A percentile compares a stretch with the other conserved stretches of the same genome.
Conservation (phyloP, 2,888 invertebrate species). For the Lepidochitona cinerea region DNA sequence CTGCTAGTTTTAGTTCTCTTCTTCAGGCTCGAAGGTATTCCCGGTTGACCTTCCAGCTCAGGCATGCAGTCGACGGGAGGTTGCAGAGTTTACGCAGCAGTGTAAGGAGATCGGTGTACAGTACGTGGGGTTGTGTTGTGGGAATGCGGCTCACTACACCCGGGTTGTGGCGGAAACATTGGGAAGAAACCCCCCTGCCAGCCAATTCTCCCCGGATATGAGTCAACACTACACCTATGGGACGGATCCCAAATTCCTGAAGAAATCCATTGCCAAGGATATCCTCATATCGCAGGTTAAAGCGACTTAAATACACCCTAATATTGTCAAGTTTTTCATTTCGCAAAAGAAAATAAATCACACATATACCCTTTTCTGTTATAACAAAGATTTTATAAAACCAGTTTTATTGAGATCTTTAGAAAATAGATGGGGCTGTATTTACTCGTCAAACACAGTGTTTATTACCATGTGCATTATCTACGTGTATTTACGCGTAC, state of each 20-base stretch:
- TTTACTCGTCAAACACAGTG: too few relatives aligned
- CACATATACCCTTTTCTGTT: too few relatives aligned
- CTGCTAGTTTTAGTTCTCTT: too few relatives aligned
- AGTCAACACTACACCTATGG: conserved; percentile 43
- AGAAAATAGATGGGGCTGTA: too few relatives aligned
- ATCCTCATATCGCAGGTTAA: neutral
- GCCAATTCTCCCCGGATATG: conserved; percentile 47
- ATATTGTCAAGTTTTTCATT: too few relatives aligned
- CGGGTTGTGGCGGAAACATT: conserved; percentile 53
- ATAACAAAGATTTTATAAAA: too few relatives aligned
- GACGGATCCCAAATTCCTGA: neutral
- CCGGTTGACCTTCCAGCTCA: conserved; percentile 44
- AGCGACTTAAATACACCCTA: neutral
- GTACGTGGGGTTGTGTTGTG: conserved; percentile 65
- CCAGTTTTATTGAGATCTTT: too few relatives aligned
- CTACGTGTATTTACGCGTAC: too few relatives aligned
- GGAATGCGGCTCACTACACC: conserved; percentile 49
- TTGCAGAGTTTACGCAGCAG: conserved; percentile 50
- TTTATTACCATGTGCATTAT: too few relatives aligned
- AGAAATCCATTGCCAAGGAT: neutral
- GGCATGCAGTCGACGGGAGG: conserved; percentile 43
- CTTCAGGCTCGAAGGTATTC: neutral
- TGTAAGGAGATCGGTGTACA: conserved; percentile 49
- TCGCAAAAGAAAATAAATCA: too few relatives aligned
- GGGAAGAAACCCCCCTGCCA: conserved; percentile 48